A percentile compares a stretch with the other conserved stretches of the same genome.
These are phyloP conservation scores for Phataginus tricuspis DNA, from an alignment of 2,797 vertebrate genomes.

Conservation along the genomic window DNA sequence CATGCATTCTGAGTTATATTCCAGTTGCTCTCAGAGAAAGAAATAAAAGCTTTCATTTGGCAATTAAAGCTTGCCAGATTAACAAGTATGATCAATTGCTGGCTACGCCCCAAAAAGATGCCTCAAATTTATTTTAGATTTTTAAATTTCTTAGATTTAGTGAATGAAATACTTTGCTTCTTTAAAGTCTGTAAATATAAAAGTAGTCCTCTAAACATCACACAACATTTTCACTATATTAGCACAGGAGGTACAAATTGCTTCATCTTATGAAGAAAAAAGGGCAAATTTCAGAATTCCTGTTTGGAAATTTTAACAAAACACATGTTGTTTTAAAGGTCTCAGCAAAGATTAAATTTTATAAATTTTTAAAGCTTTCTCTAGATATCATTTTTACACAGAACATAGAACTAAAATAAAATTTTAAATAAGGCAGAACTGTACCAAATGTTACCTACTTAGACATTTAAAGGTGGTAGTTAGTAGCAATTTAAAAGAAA, in stretches of 20 bases:
- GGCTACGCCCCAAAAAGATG: not conserved
- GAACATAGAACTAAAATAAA: constrained; percentile 20
- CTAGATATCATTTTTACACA: not conserved
- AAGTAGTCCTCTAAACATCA: not conserved
- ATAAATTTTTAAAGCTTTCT: constrained; percentile 13
- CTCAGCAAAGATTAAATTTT: constrained; percentile 7
- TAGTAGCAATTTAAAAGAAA: not conserved
- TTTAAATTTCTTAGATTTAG: not conserved
- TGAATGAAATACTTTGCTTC: constrained; percentile 16
- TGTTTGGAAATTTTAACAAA: constrained; percentile 40
- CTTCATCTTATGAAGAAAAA: not conserved
- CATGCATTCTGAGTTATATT: not conserved
- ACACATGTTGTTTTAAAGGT: constrained; percentile 1
- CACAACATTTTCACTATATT: not conserved
- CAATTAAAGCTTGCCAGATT: constrained; percentile 36
- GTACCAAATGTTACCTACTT: not conserved
- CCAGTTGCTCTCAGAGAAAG: not conserved
- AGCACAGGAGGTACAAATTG: not conserved
- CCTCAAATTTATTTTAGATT: not conserved
- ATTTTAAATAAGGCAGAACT: constrained; percentile 33
- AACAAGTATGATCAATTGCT: constrained; percentile 20
- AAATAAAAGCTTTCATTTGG: not conserved
- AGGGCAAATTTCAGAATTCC: not conserved
- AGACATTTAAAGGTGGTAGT: not conserved
- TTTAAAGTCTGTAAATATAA: constrained; percentile 4